Base-by-base conservation (phyloP, 64 coral and sea anemone genomes). In the Porites lutea region DNA sequence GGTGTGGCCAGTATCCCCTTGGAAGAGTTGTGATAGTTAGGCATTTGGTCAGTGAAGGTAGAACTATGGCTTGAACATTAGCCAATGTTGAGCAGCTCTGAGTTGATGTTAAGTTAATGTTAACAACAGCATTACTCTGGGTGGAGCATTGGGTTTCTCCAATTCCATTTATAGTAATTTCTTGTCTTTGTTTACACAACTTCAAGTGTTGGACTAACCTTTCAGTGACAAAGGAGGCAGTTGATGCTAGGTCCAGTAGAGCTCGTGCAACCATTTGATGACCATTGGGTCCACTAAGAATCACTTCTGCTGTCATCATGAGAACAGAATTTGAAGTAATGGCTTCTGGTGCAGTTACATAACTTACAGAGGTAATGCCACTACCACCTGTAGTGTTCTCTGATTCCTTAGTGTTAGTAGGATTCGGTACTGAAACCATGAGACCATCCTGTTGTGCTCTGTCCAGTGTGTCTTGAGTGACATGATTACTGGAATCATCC, bases 281-380 rank as follows among this genome's bases (percentile, higher is more conserved):
- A 63, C 77, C 57, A 44, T 80, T 55, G 62, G 55, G 75, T 69
- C 88, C 88, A 79, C 55, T 48, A 23, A 61, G 52, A 48, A 90
- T 66, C 74, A 90, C 75, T 64, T 90, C 16, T 90, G 45, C 75
- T 79, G 88, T 90, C 88, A 90, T 90, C 88, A 90, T 90, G 22
- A 82, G 65, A 9, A 70, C 77, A 37, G 76, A 5, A 43, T 21
- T 65, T 44, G 76, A 90, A 51, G 62, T 43, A 65, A 49, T 23
- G 23, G 67, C 63, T 70, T 87, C 13, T 59, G 52, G 78, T 21
- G 27, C 59, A 81, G 66, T 87, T 65, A 51, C 67, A 87, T 69
- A 69, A 13, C 54, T 51, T 23, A 37, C 83, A 51, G 65, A 49
- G 83, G 83, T 37, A 49, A 69, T 52, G 44, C 61, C 23, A 72